Conservation (phyloP, 2,888 invertebrate genomes). For the Epiblema foenella region DNA sequence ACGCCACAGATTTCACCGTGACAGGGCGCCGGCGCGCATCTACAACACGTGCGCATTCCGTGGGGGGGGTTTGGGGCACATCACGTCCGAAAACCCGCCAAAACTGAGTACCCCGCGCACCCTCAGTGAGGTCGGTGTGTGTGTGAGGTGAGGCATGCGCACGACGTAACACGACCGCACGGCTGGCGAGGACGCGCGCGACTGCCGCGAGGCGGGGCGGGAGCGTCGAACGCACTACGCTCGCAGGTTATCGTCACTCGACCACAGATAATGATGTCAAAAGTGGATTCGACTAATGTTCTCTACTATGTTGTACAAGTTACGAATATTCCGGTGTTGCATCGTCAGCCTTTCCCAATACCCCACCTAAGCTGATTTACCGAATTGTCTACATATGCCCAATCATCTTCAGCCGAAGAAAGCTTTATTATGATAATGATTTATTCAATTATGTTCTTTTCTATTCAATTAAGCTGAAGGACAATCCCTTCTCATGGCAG, state of each 20-base stretch:
- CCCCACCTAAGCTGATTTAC: constrained; percentile 49
- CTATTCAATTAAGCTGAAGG: constrained; percentile 54
- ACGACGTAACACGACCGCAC: constrained; percentile 61
- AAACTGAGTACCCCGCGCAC: constrained; percentile 75
- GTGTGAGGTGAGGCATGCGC: constrained; percentile 51
- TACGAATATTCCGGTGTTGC: constrained; percentile 67
- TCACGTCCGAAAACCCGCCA: constrained; percentile 80
- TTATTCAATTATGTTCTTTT: constrained; percentile 61
- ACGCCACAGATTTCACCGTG: constrained; percentile 75
- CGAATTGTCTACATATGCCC: constrained; percentile 52
- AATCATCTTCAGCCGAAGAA: constrained; percentile 54
- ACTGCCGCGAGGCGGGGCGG: constrained; percentile 76
- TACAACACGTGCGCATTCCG: constrained; percentile 76
- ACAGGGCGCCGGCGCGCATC: constrained; percentile 56
- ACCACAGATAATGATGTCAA: constrained; percentile 84
- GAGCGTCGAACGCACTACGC: constrained; percentile 67
- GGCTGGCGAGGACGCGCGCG: constrained; percentile 71
- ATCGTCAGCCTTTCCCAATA: constrained; percentile 57
- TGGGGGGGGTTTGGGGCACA: constrained; percentile 72
- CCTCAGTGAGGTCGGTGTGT: constrained; percentile 53
- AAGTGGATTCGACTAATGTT: constrained; percentile 84
- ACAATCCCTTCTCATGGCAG: constrained; percentile 40
- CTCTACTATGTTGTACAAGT: constrained; percentile 81
- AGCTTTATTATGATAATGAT: constrained; percentile 62
- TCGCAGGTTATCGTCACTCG: constrained; percentile 83